Base-by-base conservation (phyloP, 1,140 invertebrate genomes). In the Physella acuta region DNA sequence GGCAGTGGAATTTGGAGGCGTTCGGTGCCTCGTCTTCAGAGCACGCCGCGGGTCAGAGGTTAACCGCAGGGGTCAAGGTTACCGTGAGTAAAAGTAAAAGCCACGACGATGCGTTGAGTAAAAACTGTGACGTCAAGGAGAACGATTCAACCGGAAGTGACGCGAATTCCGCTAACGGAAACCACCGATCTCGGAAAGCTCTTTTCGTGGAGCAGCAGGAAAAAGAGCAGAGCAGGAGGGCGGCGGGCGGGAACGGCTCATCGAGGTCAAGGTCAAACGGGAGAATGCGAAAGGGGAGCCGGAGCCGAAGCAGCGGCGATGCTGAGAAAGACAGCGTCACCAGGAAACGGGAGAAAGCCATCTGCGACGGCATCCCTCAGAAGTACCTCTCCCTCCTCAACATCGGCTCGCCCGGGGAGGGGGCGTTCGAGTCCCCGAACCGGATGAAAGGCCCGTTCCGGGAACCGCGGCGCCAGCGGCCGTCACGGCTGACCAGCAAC, bases 401-500 rank as follows among this genome's bases (percentile, higher is more conserved):
- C 28, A 68, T 68, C 24, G 55, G 36, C 20, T 37, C 55, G n/a
- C 55, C 66, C 3, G 66, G 66, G 1, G 66, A 68, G n/a, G 66
- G 55, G 1, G 5, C 4, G n/a, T 68, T 60, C 24, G 55, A 68
- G 52, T 60, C 66, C 16, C 56, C 56, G 11, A 60, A 33, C 26
- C 26, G 56, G 30, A 33, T 3, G 3, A 59, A 51, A 60, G 34
- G 49, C 16, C 39, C 39, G 39, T 60, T 68, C 2, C 66, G 66
- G 2, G 66, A 68, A 28, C 24, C 66, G 5, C 20, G 66, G 36
- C 55, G 66, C 8, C 66, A 68, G 39, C 53, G 66, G 2, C 66
- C 66, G n/a, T 68, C 66, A n/a, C 34, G 66, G 24, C n/a, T 68
- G 56, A 68, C 66, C 1, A 68, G 66, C 33, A 68, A 68, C 37